Percentiles rank a stretch among this genome's conserved stretches.
These are phyloP conservation scores for Eilema caniola DNA, from an alignment of 2,888 invertebrate genomes.

Conservation along the genomic window DNA sequence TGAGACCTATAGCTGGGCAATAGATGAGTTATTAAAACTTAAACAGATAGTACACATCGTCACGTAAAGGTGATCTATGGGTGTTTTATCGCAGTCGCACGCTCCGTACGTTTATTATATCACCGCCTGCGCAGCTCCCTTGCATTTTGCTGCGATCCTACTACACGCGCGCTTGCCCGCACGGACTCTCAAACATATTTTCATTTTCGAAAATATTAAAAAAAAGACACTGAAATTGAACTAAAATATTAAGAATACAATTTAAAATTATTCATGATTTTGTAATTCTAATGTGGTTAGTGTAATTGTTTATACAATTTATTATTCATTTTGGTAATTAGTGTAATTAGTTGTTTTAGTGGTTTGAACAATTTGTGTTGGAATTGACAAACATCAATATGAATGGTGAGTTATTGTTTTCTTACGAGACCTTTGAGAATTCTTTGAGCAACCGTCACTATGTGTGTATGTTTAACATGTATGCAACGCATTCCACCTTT, in stretches of 20 bases:
- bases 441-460: not conserved
- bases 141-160: conserved; percentile 57
- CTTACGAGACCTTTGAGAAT: conserved; percentile 6
- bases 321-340: conserved; percentile 19
- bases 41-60: conserved; percentile 31
- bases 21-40: not conserved
- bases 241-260: not conserved
- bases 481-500: not conserved
- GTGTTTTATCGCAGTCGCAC: conserved; percentile 39
- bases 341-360: conserved; percentile 38
- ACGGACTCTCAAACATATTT: conserved; percentile 17
- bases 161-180: conserved; percentile 53
- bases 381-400: conserved; percentile 39
- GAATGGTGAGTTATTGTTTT: conserved; percentile 44
- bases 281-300: conserved; percentile 35
- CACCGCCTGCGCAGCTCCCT: conserved; percentile 41
- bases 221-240: not conserved
- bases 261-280: not conserved
- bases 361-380: conserved; percentile 43
- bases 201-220: conserved; percentile 7
- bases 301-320: conserved; percentile 27
- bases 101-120: conserved; percentile 55
- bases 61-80: conserved; percentile 43
- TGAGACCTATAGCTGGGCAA: no score
- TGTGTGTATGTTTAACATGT: not conserved